phyloP scores from a whole-genome alignment of 2,888 invertebrate species.

The Mantis religiosa region DNA sequence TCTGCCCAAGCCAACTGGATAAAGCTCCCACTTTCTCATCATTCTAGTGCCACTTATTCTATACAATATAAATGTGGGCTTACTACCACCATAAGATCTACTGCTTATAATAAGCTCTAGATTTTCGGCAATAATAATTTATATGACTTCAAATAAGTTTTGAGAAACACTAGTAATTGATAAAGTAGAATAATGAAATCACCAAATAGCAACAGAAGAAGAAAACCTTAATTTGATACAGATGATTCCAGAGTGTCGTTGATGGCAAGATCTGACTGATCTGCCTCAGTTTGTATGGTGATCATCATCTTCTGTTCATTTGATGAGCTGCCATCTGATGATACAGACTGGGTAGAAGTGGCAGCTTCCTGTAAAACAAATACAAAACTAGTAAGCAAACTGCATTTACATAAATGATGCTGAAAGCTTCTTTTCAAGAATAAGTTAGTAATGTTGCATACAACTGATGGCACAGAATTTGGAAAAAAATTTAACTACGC shows the following conservation, averaged over 20 bases:
- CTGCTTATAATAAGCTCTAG: too few relatives aligned
- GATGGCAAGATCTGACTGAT: slow-evolving; percentile 47
- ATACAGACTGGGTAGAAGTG: slow-evolving; percentile 68
- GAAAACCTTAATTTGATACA: slow-evolving; percentile 23
- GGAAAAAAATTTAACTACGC: too few relatives aligned
- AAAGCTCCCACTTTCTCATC: too few relatives aligned
- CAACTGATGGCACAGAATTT: too few relatives aligned
- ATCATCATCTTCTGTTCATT: slow-evolving; percentile 76
- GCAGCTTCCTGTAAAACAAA: slow-evolving; percentile 57
- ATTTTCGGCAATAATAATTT: neutral
- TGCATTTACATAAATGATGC: too few relatives aligned
- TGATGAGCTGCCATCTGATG: slow-evolving; percentile 64
- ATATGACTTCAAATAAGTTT: neutral
- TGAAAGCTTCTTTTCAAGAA: too few relatives aligned
- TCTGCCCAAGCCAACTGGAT: too few relatives aligned
- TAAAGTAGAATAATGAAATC: neutral
- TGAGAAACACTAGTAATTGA: neutral
- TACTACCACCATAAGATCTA: too few relatives aligned
- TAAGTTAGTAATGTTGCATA: too few relatives aligned
- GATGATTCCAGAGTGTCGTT: slow-evolving; percentile 34
- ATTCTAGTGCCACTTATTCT: too few relatives aligned
- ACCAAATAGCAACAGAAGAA: neutral
- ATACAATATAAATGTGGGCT: too few relatives aligned
- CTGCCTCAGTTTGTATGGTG: slow-evolving; percentile 62
- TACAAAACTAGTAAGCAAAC: neutral